Evolutionary conservation across 1,140 invertebrate genomes (phyloP).

Genomic region (Meloidogyne chitwoodi): DNA sequence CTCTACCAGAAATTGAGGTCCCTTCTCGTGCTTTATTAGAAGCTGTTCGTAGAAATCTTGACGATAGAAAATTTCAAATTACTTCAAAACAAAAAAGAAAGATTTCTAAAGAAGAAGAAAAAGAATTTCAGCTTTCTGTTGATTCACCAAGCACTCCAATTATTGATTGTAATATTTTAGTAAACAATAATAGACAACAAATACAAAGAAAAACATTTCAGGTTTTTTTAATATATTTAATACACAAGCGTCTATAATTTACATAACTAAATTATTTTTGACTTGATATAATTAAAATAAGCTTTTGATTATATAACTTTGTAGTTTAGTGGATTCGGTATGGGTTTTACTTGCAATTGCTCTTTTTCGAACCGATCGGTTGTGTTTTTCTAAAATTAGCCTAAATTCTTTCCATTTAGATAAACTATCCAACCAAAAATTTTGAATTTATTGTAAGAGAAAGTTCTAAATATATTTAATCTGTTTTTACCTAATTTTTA

Average conservation of each 20-base stretch:
- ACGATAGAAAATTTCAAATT: background rate
- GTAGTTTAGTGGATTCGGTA: too few relatives aligned
- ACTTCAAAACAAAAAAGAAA: background rate
- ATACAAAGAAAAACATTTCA: background rate
- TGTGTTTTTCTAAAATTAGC: too few relatives aligned
- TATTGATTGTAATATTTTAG: background rate
- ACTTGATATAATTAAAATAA: too few relatives aligned
- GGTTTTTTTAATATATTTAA: background rate
- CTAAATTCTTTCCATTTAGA: too few relatives aligned
- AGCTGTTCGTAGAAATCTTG: slow-evolving; percentile 13
- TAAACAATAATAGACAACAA: background rate
- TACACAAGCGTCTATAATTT: too few relatives aligned
- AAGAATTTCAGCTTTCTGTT: background rate
- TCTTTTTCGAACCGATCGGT: too few relatives aligned
- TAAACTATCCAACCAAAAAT: too few relatives aligned
- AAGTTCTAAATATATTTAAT: too few relatives aligned
- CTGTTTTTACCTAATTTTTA: background rate
- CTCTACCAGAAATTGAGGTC: slow-evolving; percentile 8
- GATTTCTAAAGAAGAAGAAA: background rate
- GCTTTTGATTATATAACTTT: too few relatives aligned
- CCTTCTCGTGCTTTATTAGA: slow-evolving; percentile 19
- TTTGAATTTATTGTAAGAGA: too few relatives aligned
- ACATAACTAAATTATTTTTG: too few relatives aligned
- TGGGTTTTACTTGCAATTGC: too few relatives aligned
- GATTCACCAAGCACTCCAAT: background rate